A percentile compares a stretch with the other conserved stretches of the same genome.
Conservation (phyloP, 2,888 invertebrate species). For the Atethmia centrago region DNA sequence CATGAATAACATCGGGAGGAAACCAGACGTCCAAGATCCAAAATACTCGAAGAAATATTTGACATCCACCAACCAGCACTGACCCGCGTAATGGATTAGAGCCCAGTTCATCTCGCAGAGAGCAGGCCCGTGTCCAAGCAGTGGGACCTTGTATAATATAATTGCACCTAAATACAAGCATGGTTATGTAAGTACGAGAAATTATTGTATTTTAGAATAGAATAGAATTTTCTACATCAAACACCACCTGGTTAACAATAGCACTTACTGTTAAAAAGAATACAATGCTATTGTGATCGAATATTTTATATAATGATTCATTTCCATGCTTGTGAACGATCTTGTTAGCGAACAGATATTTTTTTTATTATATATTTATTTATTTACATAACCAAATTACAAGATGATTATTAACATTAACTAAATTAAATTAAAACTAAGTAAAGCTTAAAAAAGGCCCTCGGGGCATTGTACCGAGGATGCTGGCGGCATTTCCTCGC, state of each 20-base stretch:
- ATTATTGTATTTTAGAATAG: background rate
- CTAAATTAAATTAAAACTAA: too few species aligned
- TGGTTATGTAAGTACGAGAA: background rate
- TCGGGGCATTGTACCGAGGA: too few species aligned
- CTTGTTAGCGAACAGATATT: background rate
- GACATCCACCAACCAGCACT: background rate
- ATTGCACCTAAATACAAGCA: background rate
- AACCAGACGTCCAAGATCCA: too few species aligned
- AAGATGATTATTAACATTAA: too few species aligned
- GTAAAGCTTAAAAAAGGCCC: too few species aligned
- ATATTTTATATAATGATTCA: background rate
- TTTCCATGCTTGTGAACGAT: background rate
- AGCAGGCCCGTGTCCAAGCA: too few species aligned
- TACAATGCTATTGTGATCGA: conserved; percentile 13
- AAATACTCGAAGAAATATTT: background rate
- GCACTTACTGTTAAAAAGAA: background rate
- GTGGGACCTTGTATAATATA: background rate
- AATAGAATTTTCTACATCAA: background rate
- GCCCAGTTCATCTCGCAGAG: too few species aligned
- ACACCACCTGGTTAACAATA: background rate
- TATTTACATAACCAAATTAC: too few species aligned
- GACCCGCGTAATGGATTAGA: background rate
- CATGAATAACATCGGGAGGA: background rate
- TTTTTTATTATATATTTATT: too few species aligned
- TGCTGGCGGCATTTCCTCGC: too few species aligned